A percentile compares a stretch with the other conserved stretches of the same genome.
These are phyloP conservation scores for Campaea margaritaria DNA, from an alignment of 2,888 invertebrate species.

Conservation along the genomic window DNA sequence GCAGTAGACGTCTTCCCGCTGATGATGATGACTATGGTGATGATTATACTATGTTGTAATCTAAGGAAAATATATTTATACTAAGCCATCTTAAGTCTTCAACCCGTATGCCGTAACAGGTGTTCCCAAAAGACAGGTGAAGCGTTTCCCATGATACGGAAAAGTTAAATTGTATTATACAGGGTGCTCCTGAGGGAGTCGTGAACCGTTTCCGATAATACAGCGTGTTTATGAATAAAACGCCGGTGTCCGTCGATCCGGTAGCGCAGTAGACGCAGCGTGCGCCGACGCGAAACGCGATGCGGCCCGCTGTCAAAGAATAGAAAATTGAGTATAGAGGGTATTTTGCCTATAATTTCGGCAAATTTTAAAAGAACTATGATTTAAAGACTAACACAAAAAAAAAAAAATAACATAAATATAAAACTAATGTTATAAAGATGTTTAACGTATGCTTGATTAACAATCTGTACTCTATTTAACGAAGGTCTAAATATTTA, in stretches of 20 bases:
- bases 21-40: too few relatives aligned
- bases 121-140: not conserved
- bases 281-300: slow-evolving; percentile 59
- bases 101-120: not conserved
- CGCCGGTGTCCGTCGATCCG: slow-evolving; percentile 40
- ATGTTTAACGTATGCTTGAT: too few relatives aligned
- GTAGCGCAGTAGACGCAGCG: slow-evolving; percentile 47
- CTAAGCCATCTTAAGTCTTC: not conserved
- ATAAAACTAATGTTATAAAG: not conserved
- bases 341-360: not conserved
- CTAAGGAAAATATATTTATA: too few relatives aligned
- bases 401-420: not conserved
- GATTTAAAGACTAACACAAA: not conserved
- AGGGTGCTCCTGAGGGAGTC: not conserved
- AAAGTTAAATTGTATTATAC: slow-evolving; percentile 9
- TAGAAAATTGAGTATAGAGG: slow-evolving; percentile 26
- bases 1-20: too few relatives aligned
- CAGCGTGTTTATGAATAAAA: slow-evolving; percentile 62
- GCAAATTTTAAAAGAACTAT: not conserved
- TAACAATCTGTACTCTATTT: too few relatives aligned
- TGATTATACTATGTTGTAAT: too few relatives aligned
- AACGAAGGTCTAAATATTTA: too few relatives aligned
- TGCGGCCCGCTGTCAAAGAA: slow-evolving; percentile 54
- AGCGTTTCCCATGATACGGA: not conserved
- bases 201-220: slow-evolving; percentile 27